A percentile compares a stretch with the other conserved stretches of the same genome.
These are phyloP conservation scores for Aurelia coerulea DNA, from an alignment of 30 jellyfish, hydroid and myxozoan species.

Conservation along the genomic window DNA sequence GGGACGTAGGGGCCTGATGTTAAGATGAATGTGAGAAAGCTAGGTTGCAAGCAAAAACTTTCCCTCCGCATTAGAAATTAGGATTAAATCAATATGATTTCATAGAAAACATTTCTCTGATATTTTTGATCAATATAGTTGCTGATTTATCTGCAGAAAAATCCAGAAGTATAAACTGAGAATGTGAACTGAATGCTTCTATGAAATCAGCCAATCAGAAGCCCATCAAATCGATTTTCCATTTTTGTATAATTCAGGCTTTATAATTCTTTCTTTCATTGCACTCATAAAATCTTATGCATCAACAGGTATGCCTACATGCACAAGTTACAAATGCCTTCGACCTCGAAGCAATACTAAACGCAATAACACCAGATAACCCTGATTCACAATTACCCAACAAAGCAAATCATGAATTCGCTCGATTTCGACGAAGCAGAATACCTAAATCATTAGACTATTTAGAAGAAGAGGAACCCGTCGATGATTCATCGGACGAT, in stretches of 20 bases:
- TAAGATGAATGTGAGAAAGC: too few species aligned
- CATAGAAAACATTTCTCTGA: too few species aligned
- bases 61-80: too few species aligned
- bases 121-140: too few species aligned
- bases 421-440: constrained; percentile 86
- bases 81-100: too few species aligned
- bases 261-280: background rate
- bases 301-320: constrained; percentile 34
- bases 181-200: too few species aligned
- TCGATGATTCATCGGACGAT: constrained; percentile 21
- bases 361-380: constrained; percentile 87
- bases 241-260: background rate
- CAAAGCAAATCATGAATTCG: constrained; percentile 75
- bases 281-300: too few species aligned
- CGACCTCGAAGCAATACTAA: constrained; percentile 74
- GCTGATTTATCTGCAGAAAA: too few species aligned
- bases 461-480: constrained; percentile 39
- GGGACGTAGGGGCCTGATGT: too few species aligned
- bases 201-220: too few species aligned
- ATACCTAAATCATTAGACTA: constrained; percentile 40
- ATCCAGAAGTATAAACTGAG: too few species aligned
- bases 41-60: too few species aligned
- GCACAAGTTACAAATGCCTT: constrained; percentile 40
- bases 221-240: background rate
- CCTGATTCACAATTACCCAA: constrained; percentile 33